Evolutionary conservation across 2,888 invertebrate species (phyloP), one percentile per base, ranked within the genome.

Genomic region (Sisyra terminalis): DNA sequence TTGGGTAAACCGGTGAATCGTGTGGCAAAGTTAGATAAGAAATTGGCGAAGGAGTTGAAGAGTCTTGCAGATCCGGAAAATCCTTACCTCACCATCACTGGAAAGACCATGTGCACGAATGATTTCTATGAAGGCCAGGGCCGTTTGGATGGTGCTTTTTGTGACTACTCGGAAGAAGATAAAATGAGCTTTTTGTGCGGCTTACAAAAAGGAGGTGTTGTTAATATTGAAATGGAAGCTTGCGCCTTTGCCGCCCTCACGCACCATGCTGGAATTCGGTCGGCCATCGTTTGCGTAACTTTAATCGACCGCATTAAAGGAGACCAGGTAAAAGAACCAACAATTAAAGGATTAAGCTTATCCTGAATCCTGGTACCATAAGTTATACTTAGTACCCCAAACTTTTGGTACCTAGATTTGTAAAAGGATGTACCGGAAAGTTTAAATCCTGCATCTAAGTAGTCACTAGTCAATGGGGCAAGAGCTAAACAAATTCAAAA

Each of bases 121-220:
- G 97, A 97, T 61, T 98, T 98, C 60, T 98, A 97, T 61, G 97
- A 98, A 74, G 93, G 86, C 81, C 96, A 97, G 66, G 94, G 89
- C 13, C 75, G 97, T 34, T 65, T 93, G 49, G 96, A 97, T 60
- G 96, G 97, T 2, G 94, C 94, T 3, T 94, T 96, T 65, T 96
- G 96, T 62, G 90, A 93, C 53, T 94, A 88, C 65, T 76, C 75
- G 2, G 85, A 87, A 57, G 63, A 71, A n/a, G 93, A 97, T 49
- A 94, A 93, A 64, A 77, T 87, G 73, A 78, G 78, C 39, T 97
- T 89, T 59, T 65, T 97, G 52, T 73, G 75, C 50, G 70, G 75
- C 49, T 57, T 92, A 47, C 75, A 78, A 48, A 72, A 77, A 46
- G 66, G 75, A 39, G 92, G 90, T 2, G 86, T 97, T 10, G 75